Evolutionary conservation across 2,888 invertebrate genomes (phyloP), one percentile per base, ranked within the genome.

Genomic region (Andrena chrysosceles): DNA sequence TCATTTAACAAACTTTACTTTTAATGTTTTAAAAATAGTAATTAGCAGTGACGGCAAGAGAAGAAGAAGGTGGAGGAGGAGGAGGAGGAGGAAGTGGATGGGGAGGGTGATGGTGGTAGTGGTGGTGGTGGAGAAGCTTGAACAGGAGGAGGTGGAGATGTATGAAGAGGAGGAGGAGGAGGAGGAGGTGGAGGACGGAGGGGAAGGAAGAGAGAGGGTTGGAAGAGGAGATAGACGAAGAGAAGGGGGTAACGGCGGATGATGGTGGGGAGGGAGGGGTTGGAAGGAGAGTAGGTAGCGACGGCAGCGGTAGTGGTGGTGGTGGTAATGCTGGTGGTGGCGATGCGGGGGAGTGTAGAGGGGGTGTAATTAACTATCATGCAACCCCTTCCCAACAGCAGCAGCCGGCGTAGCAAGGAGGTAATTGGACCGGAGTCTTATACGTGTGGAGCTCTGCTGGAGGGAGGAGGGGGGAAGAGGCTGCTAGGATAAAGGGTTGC

Each of bases 11-110:
- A 93, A 93, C 93, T 93, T 93, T 93, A 93, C 92, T 93, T 93
- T 93, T 93, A 93, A 93, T 93, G 93, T 93, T 93, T 93, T 92
- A 93, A 93, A 93, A 93, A 93, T 93, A 93, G 93, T 93, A 93
- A 93, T 93, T 93, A 93, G 93, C 93, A 93, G 91, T 90, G 90
- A 91, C 91, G 90, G 90, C 89, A 89, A 91, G 91, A 89, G 89
- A 88, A 83, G 90, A 86, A 81, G 87, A 85, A 86, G 89, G 87
- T 77, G 76, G 78, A 88, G 81, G 83, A 31, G 81, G 83, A 35
- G 71, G 77, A 74, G 77, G 85, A 66, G 83, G 83, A 74, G 63
- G 68, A 63, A 74, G 81, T 70, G 62, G 69, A 48, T 42, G 64
- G 42, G 33, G 52, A 60, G 59, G 68, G 31, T 56, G 77, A 52